Evolutionary conservation across 2,797 vertebrate genomes (phyloP), one percentile per base, ranked within the genome.

Genomic region (Coregonus suidteri): DNA sequence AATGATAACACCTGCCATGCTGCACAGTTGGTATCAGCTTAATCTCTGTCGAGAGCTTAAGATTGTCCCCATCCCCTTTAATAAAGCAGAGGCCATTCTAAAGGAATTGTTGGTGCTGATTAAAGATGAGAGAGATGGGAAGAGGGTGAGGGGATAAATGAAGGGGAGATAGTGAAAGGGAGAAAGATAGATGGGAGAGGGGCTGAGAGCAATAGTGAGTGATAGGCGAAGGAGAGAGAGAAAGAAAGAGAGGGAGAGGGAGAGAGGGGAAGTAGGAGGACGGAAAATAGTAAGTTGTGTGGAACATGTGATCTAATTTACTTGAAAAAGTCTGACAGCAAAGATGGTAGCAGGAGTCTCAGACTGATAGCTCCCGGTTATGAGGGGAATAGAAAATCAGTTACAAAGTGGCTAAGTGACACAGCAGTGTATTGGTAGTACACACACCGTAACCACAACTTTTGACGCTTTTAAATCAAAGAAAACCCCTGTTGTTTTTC

Each of bases 371-470:
- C 89, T 94, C 84, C 86, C 93, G 92, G 93, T 92, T 94, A 92
- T 93, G 92, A 91, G 87, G 86, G 87, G 88, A 93, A 90, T 89
- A 86, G 92, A 91, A 89, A 93, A 94, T 94, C 92, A 89, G 90
- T 94, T 93, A 93, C 93, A 90, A 90, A 87, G 80, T 88, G 90
- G 89, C 89, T 93, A 93, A 93, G 91, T 93, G 93, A 93, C 93
- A 93, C 87, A 89, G 88, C 84, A 66, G 88, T 84, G 64, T 88
- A 87, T 90, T 92, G 91, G 92, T 91, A 89, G 90, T 90, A 91
- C 90, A 92, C 41, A 47, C 91, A 92, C 84, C 85, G 88, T 86
- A 85, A 86, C 88, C 90, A 86, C 88, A 86, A 86, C 89, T 90
- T 88, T 90, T 84, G 79, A 91, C 41, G 41, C 41, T 47, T 13